Evolutionary conservation across 2,113 vertebrate species (phyloP).

Genomic region (Seriola quinqueradiata): DNA sequence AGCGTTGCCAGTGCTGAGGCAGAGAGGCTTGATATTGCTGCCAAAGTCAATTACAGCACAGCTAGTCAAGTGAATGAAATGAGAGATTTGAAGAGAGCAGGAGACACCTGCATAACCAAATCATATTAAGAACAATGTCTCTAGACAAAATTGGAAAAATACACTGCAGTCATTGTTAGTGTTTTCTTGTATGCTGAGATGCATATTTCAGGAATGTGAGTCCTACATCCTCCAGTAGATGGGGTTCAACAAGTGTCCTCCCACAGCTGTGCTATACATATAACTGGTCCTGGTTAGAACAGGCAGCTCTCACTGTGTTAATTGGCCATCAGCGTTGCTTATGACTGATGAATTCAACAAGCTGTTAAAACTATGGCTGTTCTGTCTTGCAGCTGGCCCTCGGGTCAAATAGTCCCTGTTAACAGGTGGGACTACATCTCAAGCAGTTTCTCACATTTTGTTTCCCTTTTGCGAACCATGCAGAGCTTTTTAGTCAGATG

Average conservation of each 20-base stretch:
- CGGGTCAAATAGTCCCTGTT: constrained; percentile 2
- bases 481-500: constrained; percentile 27
- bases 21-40: neutral
- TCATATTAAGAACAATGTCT: neutral
- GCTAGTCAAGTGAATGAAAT: constrained; percentile 3
- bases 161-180: neutral
- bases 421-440: constrained; percentile 30
- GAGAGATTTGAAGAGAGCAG: neutral
- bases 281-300: constrained; percentile 3
- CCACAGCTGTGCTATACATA: constrained; percentile 12
- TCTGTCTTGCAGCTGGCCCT: constrained; percentile 21
- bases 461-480: constrained; percentile 28
- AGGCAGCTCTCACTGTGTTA: constrained; percentile 25
- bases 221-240: constrained; percentile 1
- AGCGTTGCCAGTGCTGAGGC: neutral
- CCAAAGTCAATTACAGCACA: constrained; percentile 8
- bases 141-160: neutral
- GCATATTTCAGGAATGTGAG: neutral
- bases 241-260: constrained; percentile 19
- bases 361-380: constrained; percentile 15
- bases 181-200: neutral
- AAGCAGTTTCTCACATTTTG: constrained; percentile 12
- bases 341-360: constrained; percentile 20
- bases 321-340: constrained; percentile 8
- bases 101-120: neutral